A percentile compares a stretch with the other conserved stretches of the same genome.
phyloP scores from a whole-genome alignment of 1,140 invertebrate genomes.

The Drusus annulatus region DNA sequence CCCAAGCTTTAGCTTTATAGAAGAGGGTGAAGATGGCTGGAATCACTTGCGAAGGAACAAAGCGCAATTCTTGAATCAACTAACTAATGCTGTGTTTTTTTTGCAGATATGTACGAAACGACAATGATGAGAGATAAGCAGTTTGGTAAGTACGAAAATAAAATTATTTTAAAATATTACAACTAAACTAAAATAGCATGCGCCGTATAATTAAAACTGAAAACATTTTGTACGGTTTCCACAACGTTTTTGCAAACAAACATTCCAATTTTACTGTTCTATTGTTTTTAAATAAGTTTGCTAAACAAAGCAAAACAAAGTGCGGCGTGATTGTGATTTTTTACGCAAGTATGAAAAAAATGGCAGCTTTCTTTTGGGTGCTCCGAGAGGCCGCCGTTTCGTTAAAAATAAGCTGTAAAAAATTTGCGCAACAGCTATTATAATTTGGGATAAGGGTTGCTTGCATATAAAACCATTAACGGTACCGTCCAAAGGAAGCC shows the following conservation, averaged over 20 bases:
- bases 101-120: slow-evolving; percentile 56
- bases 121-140: slow-evolving; percentile 55
- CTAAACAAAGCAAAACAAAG: slow-evolving; percentile 10
- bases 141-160: slow-evolving; percentile 44
- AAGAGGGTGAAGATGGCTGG: no score
- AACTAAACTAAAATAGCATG: no score
- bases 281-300: slow-evolving; percentile 6
- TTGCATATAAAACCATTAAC: slow-evolving; percentile 33
- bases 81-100: slow-evolving; percentile 4
- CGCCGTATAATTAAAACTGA: no score
- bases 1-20: no score
- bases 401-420: neutral
- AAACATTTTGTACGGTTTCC: no score
- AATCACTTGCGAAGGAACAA: no score
- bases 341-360: neutral
- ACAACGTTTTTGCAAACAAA: neutral
- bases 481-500: slow-evolving; percentile 18
- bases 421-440: slow-evolving; percentile 27
- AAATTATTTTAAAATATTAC: no score
- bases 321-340: neutral
- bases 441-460: slow-evolving; percentile 26
- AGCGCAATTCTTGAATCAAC: no score
- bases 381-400: neutral
- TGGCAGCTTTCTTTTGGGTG: neutral
- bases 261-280: neutral